Evolutionary conservation across 2,888 invertebrate species (phyloP).

Genomic region (Cremastinae sp.): DNA sequence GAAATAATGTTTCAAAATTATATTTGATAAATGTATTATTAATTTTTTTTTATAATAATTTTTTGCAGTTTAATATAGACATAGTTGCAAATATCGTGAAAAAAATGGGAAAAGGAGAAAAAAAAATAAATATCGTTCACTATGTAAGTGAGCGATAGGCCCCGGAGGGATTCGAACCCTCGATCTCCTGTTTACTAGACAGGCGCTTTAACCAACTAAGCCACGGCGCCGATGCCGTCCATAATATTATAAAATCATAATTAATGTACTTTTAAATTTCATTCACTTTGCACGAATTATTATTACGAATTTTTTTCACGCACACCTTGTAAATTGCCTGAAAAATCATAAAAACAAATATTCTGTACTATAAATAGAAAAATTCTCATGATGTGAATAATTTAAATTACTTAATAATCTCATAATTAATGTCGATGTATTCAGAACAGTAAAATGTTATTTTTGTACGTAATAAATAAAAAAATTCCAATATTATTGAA

Average conservation of each 20-base stretch:
- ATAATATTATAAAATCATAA: slow-evolving; percentile 1
- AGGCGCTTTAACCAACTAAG: slow-evolving; percentile 91
- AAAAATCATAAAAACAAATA: no score
- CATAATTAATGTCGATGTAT: no score
- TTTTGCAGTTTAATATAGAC: background rate
- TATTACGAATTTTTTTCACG: background rate
- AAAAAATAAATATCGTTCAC: slow-evolving; percentile 29
- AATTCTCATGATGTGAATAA: no score
- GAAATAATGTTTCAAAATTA: no score
- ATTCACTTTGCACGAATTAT: background rate
- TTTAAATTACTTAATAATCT: no score
- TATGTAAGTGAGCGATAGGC: slow-evolving; percentile 77
- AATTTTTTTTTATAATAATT: background rate
- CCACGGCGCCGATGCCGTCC: slow-evolving; percentile 83
- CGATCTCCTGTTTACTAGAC: slow-evolving; percentile 88
- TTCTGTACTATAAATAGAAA: no score
- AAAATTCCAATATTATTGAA: no score
- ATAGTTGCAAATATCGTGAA: background rate
- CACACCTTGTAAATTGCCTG: background rate
- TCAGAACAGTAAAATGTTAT: no score
- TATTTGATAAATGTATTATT: no score
- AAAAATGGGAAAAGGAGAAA: background rate
- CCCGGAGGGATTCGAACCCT: slow-evolving; percentile 86
- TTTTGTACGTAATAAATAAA: no score
- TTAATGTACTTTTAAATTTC: background rate